phyloP scores from a whole-genome alignment of 1,140 invertebrate species.

The Trachymyrmex cornetzi region DNA sequence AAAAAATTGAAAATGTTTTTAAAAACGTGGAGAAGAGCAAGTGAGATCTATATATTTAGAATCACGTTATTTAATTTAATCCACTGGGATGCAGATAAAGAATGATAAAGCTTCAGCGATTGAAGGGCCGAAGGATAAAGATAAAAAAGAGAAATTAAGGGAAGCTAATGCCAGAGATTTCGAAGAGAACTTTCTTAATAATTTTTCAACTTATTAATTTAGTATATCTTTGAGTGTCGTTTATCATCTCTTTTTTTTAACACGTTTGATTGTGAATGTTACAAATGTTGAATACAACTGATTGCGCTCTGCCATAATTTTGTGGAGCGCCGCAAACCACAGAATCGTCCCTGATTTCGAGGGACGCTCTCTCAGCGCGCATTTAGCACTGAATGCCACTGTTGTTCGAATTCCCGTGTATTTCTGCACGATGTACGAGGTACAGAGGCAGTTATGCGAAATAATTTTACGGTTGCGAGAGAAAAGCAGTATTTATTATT shows the following conservation, averaged over 20 bases:
- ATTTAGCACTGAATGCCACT: conserved; percentile 56
- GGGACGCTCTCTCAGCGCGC: conserved; percentile 16
- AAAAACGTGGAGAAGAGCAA: background rate
- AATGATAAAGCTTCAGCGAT: background rate
- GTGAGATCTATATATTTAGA: too few relatives aligned
- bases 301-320: background rate
- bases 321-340: background rate
- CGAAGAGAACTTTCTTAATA: too few relatives aligned
- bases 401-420: conserved; percentile 44
- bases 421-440: conserved; percentile 29
- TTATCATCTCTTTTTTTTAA: background rate
- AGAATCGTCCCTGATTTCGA: conserved; percentile 39
- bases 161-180: background rate
- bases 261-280: background rate
- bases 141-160: background rate
- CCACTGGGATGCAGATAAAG: background rate
- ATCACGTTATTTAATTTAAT: background rate
- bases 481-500: background rate
- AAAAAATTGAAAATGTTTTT: background rate
- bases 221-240: background rate
- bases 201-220: background rate
- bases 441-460: background rate
- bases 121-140: background rate
- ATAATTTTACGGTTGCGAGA: background rate
- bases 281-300: background rate